These are phyloP conservation scores for Cataglyphis altisquamis DNA, from an alignment of 2,888 invertebrate species.

Conservation along the genomic window DNA sequence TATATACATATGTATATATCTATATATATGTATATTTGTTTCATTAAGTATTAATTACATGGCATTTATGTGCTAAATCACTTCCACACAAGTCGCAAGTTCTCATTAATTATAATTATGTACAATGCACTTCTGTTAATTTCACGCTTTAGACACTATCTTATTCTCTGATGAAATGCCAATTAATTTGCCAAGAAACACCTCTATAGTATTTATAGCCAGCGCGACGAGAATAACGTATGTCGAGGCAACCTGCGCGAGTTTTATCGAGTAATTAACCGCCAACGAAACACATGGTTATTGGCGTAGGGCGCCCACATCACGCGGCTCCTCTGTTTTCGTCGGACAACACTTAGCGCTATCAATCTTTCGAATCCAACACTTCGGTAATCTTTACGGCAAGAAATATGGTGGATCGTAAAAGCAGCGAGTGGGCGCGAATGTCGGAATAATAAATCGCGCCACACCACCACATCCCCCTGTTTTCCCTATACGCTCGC, in stretches of 20 bases:
- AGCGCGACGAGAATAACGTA: not conserved
- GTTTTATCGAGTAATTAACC: conserved; percentile 53
- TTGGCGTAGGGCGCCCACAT: conserved; percentile 24
- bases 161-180: not conserved
- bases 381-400: conserved; percentile 60
- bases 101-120: conserved; percentile 6
- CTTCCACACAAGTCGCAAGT: not conserved
- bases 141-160: not conserved
- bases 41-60: not conserved
- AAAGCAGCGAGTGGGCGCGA: conserved; percentile 59
- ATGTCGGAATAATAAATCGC: conserved; percentile 74
- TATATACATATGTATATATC: not conserved
- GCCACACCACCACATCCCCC: conserved; percentile 28
- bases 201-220: not conserved
- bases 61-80: not conserved
- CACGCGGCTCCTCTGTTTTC: conserved; percentile 49
- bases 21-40: not conserved
- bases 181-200: conserved; percentile 1
- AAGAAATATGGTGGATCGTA: conserved; percentile 68
- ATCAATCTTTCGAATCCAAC: conserved; percentile 59
- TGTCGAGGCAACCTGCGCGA: not conserved
- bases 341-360: conserved; percentile 48
- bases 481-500: conserved; percentile 42
- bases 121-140: not conserved
- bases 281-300: conserved; percentile 43